A percentile compares a stretch with the other conserved stretches of the same genome.
Conservation (phyloP, 1,140 invertebrate species). For the Periplaneta americana region DNA sequence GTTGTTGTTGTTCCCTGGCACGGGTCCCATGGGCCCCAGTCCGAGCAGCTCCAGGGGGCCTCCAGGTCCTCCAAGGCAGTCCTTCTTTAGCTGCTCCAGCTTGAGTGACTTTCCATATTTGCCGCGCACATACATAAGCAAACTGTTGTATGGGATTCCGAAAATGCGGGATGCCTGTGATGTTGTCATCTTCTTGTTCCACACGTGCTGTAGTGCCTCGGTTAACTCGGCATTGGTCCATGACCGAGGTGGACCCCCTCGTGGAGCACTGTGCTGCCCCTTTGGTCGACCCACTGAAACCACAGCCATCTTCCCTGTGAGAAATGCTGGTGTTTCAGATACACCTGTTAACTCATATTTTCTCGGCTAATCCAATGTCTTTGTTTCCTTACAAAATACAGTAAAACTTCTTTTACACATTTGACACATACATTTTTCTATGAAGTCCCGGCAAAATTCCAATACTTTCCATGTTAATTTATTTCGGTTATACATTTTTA, state of each 20-base stretch:
- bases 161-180: conserved; percentile 84
- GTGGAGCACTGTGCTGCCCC: conserved; percentile 81
- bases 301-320: not conserved
- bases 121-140: conserved; percentile 87
- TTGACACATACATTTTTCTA: not conserved
- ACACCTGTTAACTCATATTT: not conserved
- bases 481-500: no score
- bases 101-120: conserved; percentile 88
- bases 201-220: conserved; percentile 81
- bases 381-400: not conserved
- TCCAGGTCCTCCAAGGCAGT: conserved; percentile 64
- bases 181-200: conserved; percentile 93
- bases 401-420: no score
- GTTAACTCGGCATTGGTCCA: conserved; percentile 88
- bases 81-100: conserved; percentile 77
- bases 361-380: not conserved
- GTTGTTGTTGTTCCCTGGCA: conserved; percentile 55
- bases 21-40: conserved; percentile 41
- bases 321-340: not conserved
- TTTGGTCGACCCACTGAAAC: conserved; percentile 62
- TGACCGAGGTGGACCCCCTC: conserved; percentile 79
- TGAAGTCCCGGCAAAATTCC: no score
- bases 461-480: no score
- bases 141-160: conserved; percentile 85
- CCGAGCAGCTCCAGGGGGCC: conserved; percentile 59